phyloP scores from a whole-genome alignment of 2,797 vertebrate species.

The Gymnothorax reevesii region DNA sequence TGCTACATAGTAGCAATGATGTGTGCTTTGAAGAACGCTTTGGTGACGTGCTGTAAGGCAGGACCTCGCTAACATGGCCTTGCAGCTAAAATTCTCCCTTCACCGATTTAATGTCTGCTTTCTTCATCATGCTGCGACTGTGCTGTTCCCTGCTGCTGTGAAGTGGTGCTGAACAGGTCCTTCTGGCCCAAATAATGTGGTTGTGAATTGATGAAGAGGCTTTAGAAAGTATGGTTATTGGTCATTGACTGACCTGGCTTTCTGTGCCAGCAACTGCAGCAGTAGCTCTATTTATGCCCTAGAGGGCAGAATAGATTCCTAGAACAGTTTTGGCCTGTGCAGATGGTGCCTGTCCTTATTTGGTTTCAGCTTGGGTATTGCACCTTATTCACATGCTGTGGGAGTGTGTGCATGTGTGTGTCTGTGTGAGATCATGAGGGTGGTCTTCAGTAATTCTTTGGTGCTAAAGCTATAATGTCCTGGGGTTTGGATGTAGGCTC shows the following conservation, averaged over 20 bases:
- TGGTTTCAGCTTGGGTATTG: background rate
- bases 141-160: background rate
- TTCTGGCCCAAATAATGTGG: background rate
- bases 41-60: background rate
- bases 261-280: background rate
- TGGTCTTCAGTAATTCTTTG: slow-evolving; percentile 19
- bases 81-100: slow-evolving; percentile 26
- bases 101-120: background rate
- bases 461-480: slow-evolving; percentile 29
- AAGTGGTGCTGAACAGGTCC: background rate
- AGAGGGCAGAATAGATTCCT: background rate
- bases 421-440: background rate
- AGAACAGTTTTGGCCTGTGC: background rate
- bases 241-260: slow-evolving; percentile 5
- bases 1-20: background rate
- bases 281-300: background rate
- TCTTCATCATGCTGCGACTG: background rate
- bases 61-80: background rate
- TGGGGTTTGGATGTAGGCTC: background rate
- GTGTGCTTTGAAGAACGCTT: background rate
- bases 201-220: background rate
- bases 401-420: background rate
- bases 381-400: background rate
- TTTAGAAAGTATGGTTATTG: slow-evolving; percentile 4
- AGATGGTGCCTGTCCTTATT: background rate